Evolutionary conservation across 1,140 invertebrate genomes (phyloP), one percentile per base, ranked within the genome.

Genomic region (Zophobas morio): DNA sequence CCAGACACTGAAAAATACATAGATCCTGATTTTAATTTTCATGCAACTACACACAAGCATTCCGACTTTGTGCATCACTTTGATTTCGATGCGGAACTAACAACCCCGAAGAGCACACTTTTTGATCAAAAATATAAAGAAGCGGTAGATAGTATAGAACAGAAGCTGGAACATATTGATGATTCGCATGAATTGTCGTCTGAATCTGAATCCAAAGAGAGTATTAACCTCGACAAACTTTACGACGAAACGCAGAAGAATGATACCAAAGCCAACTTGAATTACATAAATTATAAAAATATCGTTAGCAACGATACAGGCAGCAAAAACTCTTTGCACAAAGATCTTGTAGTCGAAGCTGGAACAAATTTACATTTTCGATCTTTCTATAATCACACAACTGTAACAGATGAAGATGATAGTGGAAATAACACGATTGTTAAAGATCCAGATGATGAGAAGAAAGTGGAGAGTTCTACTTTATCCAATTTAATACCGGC

Each of bases 71-170:
- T 39, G 49, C 8, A 71, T 56, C 60, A 56, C 42, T 72, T 70
- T 56, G 51, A 53, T 56, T 75, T 53, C 6, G 72, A 80, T 34
- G 49, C 74, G 6, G 80, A 81, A 46, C 70, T 84, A 51, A 84
- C 84, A 47, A 84, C 85, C 6, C 84, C 85, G 0, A 82, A 53
- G 74, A 80, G 70, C 33, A 53, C 53, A 20, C 42, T 80, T 33
- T 84, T 83, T 51, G 84, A 85, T 75, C 8, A 76, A 34, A 84
- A 81, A 71, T 82, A 78, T 70, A 74, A 81, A 36, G 78, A 82
- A 80, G 78, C 80, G 8, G 75, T 80, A 6, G 76, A 83, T 47
- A 83, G 81, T 70, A 60, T 83, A 6, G 78, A 83, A 6, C 78
- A 83, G 70, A 71, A 79, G 6, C 49, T 81, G 36, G 78, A 83